Conservation (phyloP, 1,140 invertebrate species). For the Brachystomella parvula region DNA sequence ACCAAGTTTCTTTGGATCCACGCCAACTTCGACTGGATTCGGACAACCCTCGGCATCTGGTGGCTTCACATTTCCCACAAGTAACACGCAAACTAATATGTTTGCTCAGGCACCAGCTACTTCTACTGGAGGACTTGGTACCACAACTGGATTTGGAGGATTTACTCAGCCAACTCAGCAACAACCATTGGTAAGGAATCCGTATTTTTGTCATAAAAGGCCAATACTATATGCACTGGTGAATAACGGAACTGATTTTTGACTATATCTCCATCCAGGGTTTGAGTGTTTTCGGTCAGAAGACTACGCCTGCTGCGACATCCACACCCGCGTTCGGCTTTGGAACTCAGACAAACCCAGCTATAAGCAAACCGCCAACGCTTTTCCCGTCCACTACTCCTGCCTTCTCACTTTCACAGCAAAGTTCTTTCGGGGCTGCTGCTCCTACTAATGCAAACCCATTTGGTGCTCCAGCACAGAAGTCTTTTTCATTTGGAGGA, state of each 20-base stretch:
- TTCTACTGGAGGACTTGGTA: conserved; percentile 30
- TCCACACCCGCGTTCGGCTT: conserved; percentile 23
- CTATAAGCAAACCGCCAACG: conserved; percentile 28
- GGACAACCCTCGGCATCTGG: conserved; percentile 25
- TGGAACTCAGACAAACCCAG: conserved; percentile 27
- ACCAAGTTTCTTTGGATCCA: conserved; percentile 24
- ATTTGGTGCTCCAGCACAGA: conserved; percentile 40
- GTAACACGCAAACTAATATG: conserved; percentile 20
- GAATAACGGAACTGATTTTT: too few relatives aligned
- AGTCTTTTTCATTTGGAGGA: background rate
- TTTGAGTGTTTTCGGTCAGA: conserved; percentile 24
- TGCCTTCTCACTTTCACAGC: conserved; percentile 30
- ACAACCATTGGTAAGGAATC: conserved; percentile 10
- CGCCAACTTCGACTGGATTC: conserved; percentile 17
- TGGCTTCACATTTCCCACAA: conserved; percentile 23
- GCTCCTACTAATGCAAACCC: conserved; percentile 33
- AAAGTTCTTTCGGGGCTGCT: conserved; percentile 45
- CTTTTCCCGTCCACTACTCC: conserved; percentile 42
- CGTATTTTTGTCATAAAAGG: background rate
- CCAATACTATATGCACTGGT: background rate
- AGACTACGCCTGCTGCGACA: conserved; percentile 26
- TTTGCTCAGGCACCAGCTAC: conserved; percentile 29
- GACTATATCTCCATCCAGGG: too few relatives aligned
- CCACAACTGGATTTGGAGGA: conserved; percentile 22
- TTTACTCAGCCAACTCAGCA: conserved; percentile 24